Percentiles rank a stretch among this genome's conserved stretches.
These are phyloP conservation scores for Enteromius thamalakanensis DNA, from an alignment of 2,797 vertebrate genomes.

Conservation along the genomic window DNA sequence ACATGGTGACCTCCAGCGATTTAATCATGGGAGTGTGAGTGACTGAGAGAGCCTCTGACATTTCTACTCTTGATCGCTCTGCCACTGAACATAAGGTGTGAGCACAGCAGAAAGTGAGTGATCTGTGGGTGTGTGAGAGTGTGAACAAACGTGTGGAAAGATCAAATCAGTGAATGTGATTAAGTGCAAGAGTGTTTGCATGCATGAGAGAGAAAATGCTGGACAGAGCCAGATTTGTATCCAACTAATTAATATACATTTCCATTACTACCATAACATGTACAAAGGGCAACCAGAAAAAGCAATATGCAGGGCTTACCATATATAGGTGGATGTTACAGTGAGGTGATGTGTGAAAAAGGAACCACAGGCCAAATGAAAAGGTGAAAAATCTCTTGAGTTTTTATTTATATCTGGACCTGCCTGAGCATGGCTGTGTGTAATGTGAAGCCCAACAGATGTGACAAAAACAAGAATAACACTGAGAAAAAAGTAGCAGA, in stretches of 20 bases:
- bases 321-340: background rate
- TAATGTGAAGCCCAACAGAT: background rate
- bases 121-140: slow-evolving; percentile 31
- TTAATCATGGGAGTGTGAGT: slow-evolving; percentile 10
- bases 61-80: slow-evolving; percentile 49
- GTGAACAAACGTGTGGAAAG: slow-evolving; percentile 37
- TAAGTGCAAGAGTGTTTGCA: slow-evolving; percentile 3
- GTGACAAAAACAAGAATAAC: slow-evolving; percentile 3
- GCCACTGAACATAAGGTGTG: slow-evolving; percentile 36
- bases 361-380: slow-evolving; percentile 27
- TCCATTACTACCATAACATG: background rate
- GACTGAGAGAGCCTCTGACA: slow-evolving; percentile 41
- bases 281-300: background rate
- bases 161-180: slow-evolving; percentile 32
- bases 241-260: slow-evolving; percentile 1
- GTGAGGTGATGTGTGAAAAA: slow-evolving; percentile 15
- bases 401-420: slow-evolving; percentile 21
- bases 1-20: slow-evolving; percentile 17
- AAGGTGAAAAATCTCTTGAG: slow-evolving; percentile 4
- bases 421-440: background rate
- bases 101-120: slow-evolving; percentile 22
- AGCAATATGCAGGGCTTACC: background rate
- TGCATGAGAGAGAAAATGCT: background rate
- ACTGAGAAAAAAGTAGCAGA: background rate
- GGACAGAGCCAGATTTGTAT: background rate